A percentile compares a stretch with the other conserved stretches of the same genome.
phyloP scores from a whole-genome alignment of 2,113 vertebrate species.

The Craseonycteris thonglongyai region DNA sequence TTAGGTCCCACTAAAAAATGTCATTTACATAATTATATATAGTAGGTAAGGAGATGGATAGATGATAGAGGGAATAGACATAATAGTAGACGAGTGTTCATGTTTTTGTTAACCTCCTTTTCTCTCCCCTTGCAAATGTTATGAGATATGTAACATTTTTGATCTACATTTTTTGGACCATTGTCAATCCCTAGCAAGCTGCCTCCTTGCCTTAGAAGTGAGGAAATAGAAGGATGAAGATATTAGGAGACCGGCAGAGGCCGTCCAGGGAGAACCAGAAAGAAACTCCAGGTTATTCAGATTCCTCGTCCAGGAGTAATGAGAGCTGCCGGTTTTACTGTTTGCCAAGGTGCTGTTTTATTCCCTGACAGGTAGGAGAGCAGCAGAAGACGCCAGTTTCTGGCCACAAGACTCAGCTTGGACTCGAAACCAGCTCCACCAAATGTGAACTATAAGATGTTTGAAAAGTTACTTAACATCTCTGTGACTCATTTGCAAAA shows the following conservation, averaged over 20 bases:
- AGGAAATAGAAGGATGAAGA: not conserved
- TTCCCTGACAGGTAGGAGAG: not conserved
- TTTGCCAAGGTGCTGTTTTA: not conserved
- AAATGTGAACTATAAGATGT: not conserved
- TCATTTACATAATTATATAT: not conserved
- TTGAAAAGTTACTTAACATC: not conserved
- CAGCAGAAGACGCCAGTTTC: not conserved
- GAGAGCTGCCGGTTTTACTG: not conserved
- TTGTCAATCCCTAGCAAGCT: not conserved
- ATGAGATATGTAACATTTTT: not conserved
- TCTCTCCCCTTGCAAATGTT: not conserved
- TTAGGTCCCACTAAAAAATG: not conserved
- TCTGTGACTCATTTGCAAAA: not conserved
- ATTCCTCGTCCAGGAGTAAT: not conserved
- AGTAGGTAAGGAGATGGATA: not conserved
- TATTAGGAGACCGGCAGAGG: not conserved
- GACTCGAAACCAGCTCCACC: not conserved
- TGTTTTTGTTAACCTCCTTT: not conserved
- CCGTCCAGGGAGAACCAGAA: not conserved
- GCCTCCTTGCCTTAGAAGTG: not conserved
- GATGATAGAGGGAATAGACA: not conserved
- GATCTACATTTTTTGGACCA: not conserved
- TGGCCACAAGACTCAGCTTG: not conserved
- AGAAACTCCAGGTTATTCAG: not conserved
- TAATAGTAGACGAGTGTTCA: not conserved